Conservation (phyloP, 2,888 invertebrate genomes). For the Xylota sylvarum region DNA sequence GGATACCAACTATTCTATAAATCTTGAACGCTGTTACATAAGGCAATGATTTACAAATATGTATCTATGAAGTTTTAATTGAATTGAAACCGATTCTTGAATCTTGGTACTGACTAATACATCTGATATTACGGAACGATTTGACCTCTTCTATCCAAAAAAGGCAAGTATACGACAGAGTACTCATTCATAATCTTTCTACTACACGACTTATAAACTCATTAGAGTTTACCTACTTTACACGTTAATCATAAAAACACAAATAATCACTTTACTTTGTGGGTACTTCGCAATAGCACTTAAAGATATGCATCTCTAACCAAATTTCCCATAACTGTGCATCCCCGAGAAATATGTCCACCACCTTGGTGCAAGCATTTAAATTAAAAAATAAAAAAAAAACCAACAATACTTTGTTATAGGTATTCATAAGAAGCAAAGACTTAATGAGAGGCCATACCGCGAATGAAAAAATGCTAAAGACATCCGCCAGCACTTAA, state of each 20-base stretch:
- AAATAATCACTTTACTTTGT: conserved; percentile 20
- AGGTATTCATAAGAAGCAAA: conserved; percentile 46
- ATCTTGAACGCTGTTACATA: too few relatives aligned
- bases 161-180: conserved; percentile 40
- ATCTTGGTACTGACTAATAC: too few relatives aligned
- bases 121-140: too few relatives aligned
- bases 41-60: too few relatives aligned
- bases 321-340: conserved; percentile 27
- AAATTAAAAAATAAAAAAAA: neutral
- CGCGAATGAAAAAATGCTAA: conserved; percentile 29
- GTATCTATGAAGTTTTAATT: too few relatives aligned
- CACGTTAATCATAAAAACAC: conserved; percentile 36
- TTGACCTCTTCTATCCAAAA: neutral
- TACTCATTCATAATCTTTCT: neutral
- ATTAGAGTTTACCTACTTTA: conserved; percentile 14
- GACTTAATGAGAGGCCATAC: conserved; percentile 53
- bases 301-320: conserved; percentile 33
- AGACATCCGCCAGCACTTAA: conserved; percentile 59
- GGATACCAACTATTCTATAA: too few relatives aligned
- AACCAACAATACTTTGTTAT: conserved; percentile 6
- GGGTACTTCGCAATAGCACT: conserved; percentile 8
- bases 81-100: too few relatives aligned
- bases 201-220: neutral
- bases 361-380: conserved; percentile 30
- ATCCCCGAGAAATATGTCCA: conserved; percentile 33